Conservation (phyloP, 2,888 invertebrate genomes). For the Heterodera filipjevi region DNA sequence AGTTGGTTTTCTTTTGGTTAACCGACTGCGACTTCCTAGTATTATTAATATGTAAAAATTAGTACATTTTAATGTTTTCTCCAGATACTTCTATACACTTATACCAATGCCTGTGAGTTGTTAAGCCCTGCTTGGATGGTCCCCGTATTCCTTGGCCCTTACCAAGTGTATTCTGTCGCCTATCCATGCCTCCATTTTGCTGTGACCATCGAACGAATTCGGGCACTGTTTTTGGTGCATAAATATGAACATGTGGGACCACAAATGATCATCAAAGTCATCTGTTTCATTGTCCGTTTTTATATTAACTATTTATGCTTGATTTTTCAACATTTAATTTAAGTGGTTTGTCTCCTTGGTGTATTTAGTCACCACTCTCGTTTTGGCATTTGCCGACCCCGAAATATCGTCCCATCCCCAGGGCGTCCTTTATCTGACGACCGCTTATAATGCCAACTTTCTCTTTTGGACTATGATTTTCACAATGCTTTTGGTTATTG, state of each 20-base stretch:
- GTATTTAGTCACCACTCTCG: neutral
- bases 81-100: constrained; percentile 16
- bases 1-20: too few relatives aligned
- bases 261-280: too few relatives aligned
- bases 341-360: constrained; percentile 17
- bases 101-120: constrained; percentile 9
- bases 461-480: constrained; percentile 9
- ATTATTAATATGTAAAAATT: neutral
- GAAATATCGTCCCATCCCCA: constrained; percentile 1
- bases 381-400: constrained; percentile 14
- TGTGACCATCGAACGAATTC: constrained; percentile 17
- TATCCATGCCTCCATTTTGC: constrained; percentile 20
- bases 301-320: neutral
- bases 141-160: constrained; percentile 10
- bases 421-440: neutral
- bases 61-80: neutral
- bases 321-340: neutral
- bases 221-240: constrained; percentile 13
- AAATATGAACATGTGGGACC: constrained; percentile 17
- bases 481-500: constrained; percentile 16
- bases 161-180: constrained; percentile 15
- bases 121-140: constrained; percentile 18
- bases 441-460: neutral
- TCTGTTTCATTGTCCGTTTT: neutral
- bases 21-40: too few relatives aligned